Conservation (phyloP, 2,113 vertebrate species). For the Passer domesticus region DNA sequence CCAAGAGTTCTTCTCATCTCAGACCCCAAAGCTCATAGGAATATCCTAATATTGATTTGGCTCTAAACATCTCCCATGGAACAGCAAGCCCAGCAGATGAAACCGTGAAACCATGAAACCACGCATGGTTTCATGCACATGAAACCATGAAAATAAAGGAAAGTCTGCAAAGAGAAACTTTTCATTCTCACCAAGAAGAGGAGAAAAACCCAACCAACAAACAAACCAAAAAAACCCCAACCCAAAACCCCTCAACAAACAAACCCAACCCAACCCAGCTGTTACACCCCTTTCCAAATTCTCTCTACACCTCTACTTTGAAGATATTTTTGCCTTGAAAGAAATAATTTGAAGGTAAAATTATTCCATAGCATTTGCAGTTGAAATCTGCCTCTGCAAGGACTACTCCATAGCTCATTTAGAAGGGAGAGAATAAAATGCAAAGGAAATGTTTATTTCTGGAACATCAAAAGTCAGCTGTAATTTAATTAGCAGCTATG, state of each 20-base stretch:
- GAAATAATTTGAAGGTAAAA: background rate
- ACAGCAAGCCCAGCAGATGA: background rate
- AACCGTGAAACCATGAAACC: background rate
- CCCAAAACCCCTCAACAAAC: background rate
- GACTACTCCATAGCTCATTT: background rate
- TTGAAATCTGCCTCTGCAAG: background rate
- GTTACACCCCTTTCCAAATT: background rate
- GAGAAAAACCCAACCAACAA: background rate
- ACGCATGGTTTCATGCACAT: background rate
- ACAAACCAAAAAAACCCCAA: no score
- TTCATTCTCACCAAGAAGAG: background rate
- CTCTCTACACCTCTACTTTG: background rate
- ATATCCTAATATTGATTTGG: background rate
- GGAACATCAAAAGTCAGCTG: background rate
- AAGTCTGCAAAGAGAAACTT: background rate
- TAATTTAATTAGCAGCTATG: slow-evolving; percentile 57
- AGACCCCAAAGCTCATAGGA: background rate
- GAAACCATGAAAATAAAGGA: background rate
- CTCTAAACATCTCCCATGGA: background rate
- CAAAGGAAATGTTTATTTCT: slow-evolving; percentile 26
- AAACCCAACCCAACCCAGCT: background rate
- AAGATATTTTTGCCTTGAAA: background rate
- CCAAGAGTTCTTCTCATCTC: background rate
- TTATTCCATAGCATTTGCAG: background rate
- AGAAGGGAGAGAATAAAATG: background rate